These are phyloP conservation scores for Tenebrosternarchus preto DNA, from an alignment of 2,113 vertebrate genomes.

Conservation along the genomic window DNA sequence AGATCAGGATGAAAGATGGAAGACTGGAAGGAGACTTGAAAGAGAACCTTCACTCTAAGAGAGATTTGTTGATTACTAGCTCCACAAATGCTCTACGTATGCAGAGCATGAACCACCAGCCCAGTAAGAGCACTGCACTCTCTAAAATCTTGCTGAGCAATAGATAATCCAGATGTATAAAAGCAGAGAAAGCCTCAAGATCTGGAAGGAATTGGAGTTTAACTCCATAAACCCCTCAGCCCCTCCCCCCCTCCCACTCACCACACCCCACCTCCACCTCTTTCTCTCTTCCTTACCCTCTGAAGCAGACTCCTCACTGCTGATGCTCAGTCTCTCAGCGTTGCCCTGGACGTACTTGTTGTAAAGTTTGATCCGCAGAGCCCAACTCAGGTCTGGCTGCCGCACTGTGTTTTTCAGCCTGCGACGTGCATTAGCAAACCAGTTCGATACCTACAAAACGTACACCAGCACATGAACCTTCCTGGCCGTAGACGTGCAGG, in stretches of 20 bases:
- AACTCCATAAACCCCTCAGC: neutral
- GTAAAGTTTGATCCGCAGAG: conserved; percentile 95
- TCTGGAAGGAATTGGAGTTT: too few relatives aligned
- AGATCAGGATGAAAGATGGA: too few relatives aligned
- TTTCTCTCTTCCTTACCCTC: conserved; percentile 74
- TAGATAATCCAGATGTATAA: too few relatives aligned
- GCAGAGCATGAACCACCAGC: too few relatives aligned
- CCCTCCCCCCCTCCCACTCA: neutral
- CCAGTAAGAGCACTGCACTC: too few relatives aligned
- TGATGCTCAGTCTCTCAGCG: conserved; percentile 89
- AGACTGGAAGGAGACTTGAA: too few relatives aligned
- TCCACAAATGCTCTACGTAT: too few relatives aligned
- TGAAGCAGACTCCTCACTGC: conserved; percentile 89
- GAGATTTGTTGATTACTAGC: too few relatives aligned
- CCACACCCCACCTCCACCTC: neutral
- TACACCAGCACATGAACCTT: neutral
- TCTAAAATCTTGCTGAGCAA: too few relatives aligned
- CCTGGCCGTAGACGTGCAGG: neutral
- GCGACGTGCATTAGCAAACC: conserved; percentile 96
- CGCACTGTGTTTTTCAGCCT: conserved; percentile 98
- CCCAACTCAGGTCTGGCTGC: conserved; percentile 98
- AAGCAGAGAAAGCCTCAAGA: too few relatives aligned
- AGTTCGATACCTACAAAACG: conserved; percentile 89
- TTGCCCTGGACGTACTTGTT: conserved; percentile 93
- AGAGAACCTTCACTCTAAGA: too few relatives aligned